Conservation (phyloP, 2,113 vertebrate species). For the Actinemys pallida region DNA sequence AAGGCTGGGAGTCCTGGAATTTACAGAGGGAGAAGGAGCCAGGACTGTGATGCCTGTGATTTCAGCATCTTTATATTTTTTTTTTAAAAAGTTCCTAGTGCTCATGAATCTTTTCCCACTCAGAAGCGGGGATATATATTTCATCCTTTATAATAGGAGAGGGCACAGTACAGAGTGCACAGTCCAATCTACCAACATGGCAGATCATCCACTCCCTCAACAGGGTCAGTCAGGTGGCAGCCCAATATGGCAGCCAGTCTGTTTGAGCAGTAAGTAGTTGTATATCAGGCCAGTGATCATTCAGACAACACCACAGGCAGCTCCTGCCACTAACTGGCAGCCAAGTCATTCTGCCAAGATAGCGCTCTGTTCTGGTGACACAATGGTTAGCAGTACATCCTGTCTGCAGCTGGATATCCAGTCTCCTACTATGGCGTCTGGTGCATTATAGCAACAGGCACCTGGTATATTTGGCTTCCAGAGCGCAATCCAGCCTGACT, state of each 20-base stretch:
- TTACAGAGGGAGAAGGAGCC: slow-evolving; percentile 55
- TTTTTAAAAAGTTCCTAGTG: background rate
- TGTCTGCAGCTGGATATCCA: background rate
- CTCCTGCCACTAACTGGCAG: background rate
- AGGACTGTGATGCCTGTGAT: background rate
- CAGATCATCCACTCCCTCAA: background rate
- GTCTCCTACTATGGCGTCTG: background rate
- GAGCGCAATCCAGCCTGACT: background rate
- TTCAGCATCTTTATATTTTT: slow-evolving; percentile 7
- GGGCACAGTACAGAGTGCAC: background rate
- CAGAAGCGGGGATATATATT: background rate
- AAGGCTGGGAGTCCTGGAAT: slow-evolving; percentile 52
- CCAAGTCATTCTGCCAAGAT: background rate
- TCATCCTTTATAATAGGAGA: background rate
- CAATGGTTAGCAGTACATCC: background rate
- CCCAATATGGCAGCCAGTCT: background rate
- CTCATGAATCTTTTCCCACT: background rate
- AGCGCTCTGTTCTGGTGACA: background rate
- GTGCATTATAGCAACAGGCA: background rate
- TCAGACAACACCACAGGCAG: background rate
- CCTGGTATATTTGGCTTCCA: background rate
- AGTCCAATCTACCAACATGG: background rate
- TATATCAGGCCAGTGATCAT: background rate
- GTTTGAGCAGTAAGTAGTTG: background rate
- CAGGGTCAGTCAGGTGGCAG: background rate